These are phyloP conservation scores for Oppia nitens DNA, from an alignment of 1,140 invertebrate species.

Conservation along the genomic window DNA sequence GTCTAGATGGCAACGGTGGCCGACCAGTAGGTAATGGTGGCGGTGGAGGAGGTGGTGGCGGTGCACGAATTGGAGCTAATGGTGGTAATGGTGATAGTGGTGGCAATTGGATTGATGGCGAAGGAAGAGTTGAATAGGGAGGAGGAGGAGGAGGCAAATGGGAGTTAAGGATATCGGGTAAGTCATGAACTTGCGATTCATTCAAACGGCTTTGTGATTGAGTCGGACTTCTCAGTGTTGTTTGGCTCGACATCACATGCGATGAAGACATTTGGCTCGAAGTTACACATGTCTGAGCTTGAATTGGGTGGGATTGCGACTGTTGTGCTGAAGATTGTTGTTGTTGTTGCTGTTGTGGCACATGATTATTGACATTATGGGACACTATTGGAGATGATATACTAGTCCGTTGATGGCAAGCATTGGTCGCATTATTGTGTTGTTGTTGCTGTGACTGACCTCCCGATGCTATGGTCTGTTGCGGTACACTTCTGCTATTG, in stretches of 20 bases:
- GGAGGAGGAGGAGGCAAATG: slow-evolving; percentile 35
- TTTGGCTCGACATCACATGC: not conserved
- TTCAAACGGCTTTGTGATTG: not conserved
- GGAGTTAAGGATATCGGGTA: slow-evolving; percentile 36
- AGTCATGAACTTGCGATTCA: not conserved
- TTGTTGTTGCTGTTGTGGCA: not conserved
- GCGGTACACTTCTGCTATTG: not conserved
- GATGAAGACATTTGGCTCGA: not conserved
- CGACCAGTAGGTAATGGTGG: slow-evolving; percentile 5
- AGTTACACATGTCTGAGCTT: not conserved
- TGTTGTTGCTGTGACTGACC: no score
- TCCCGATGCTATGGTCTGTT: not conserved
- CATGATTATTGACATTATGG: not conserved
- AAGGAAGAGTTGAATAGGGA: slow-evolving; percentile 29
- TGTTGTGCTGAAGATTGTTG: not conserved
- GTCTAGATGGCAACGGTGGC: slow-evolving; percentile 3
- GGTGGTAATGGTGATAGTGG: not conserved
- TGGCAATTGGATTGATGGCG: not conserved
- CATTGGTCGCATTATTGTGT: not conserved
- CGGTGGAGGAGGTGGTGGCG: slow-evolving; percentile 19
- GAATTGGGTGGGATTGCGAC: not conserved
- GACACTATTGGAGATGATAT: not conserved
- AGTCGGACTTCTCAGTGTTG: not conserved
- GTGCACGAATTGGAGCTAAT: slow-evolving; percentile 1
- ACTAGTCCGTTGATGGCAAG: no score